Base-by-base conservation (phyloP, 2,797 vertebrate species). In the Centropyge bicolor region DNA sequence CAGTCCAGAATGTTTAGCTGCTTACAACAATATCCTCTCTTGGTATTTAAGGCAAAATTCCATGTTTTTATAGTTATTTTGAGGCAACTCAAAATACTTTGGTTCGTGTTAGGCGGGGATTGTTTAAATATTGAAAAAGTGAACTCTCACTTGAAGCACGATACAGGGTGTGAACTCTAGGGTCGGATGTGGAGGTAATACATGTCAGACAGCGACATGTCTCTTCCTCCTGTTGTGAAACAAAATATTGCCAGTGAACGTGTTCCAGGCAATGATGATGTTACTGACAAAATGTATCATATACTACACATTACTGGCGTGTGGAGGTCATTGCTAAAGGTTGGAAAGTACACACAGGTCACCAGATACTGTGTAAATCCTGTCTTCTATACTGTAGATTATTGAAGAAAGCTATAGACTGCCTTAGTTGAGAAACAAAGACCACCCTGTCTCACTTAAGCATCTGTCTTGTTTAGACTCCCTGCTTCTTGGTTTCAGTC, bases 401-500 rank as follows among this genome's bases (percentile, higher is more conserved):
- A 6, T 24, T 74, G 12, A 27, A n/a, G 31, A 35, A 54, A 41
- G n/a, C 63, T 51, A 0, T 8, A 10, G 27, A 31, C 27, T 31
- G 4, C 4, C 2, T 43, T 27, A 40, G 19, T 11, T 27, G 6
- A 35, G 31, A 62, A 31, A 45, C 73, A 31, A 35, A 52, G 10
- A 19, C 22, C 19, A 17, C 1, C 17, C 40, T 4, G 8, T 52
- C 55, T 14, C 14, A 14, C 59, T 57, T 5, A 35, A 43, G 35
- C n/a, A 19, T 48, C 49, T 59, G 38, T 40, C 38, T 40, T 10
- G 10, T 40, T 8, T 41, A 1, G 45, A 45, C 35, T 57, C 27
- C 36, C 78, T 74, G 20, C 38, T 60, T 64, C 57, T 60, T 24
- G 46, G 36, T 70, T 48, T 40, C 27, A 6, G 31, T 16, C 4